Evolutionary conservation across 2,888 invertebrate species (phyloP), one percentile per base, ranked within the genome.

Genomic region (Microctonus aethiopoides): DNA sequence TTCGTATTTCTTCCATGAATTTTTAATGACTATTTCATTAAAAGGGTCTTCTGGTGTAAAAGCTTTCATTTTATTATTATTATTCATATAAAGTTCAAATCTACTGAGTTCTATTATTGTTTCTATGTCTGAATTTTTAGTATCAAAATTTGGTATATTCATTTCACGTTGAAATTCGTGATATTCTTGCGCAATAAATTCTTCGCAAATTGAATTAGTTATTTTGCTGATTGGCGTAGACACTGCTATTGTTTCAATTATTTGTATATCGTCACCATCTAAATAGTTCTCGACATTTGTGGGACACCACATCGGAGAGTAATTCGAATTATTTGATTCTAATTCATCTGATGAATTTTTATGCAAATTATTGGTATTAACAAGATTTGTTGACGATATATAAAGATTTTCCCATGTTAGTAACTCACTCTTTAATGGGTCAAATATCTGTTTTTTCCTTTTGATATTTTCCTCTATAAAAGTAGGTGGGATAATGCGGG

Each of bases 251-350:
- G 41, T 16, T 6, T 63, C 46, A 26, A 63, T 16, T 32, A 51
- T 46, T 11, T 41, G 29, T 13, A 51, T 13, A 11, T 7, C 6
- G 2, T 29, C 26, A 2, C 16, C 51, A 3, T 29, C 13, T 16
- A 29, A 24, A n/a, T 61, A 13, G 29, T 16, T 3, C 26, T 63
- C 51, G 5, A 16, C 16, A 1, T 11, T 22, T n/a, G 29, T 20
- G n/a, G 34, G 24, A 39, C 34, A 61, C 61, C 61, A 61, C 61
- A 61, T 61, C 41, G 61, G 61, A 22, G 61, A 61, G 13, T 24
- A 24, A 1, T 39, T 11, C 36, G 39, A n/a, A 6, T 9, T 16
- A 7, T 39, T 24, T 22, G 11, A 26, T 54, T 54, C 36, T 39
- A 20, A 3, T 24, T 61, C 61, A 41, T 54, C 22, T 22, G 16